These are phyloP conservation scores for Tetheella fluctuosa DNA, from an alignment of 2,888 invertebrate species.

Conservation along the genomic window DNA sequence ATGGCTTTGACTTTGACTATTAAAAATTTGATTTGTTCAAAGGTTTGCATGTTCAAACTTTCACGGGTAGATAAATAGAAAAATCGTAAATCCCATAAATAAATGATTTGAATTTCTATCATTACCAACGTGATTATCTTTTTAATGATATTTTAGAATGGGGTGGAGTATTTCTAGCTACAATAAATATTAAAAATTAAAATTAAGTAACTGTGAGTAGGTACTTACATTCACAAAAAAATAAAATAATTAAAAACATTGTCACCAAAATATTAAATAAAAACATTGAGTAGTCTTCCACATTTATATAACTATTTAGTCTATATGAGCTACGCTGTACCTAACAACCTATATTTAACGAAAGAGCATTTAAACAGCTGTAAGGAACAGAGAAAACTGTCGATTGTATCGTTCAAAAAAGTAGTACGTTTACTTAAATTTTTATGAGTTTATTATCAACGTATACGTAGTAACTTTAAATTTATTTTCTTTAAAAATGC, in stretches of 20 bases:
- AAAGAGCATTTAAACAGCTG: slow-evolving; percentile 33
- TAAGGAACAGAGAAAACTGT: slow-evolving; percentile 44
- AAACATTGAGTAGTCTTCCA: not conserved
- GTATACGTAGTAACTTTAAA: not conserved
- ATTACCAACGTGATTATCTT: no score
- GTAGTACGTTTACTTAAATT: not conserved
- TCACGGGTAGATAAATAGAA: no score
- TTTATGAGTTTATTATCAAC: slow-evolving; percentile 1
- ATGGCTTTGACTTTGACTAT: no score
- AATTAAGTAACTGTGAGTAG: not conserved
- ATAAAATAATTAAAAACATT: slow-evolving; percentile 7
- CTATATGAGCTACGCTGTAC: slow-evolving; percentile 11
- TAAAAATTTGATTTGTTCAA: no score
- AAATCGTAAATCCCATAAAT: no score
- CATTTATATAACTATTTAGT: slow-evolving; percentile 8
- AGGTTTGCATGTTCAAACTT: no score
- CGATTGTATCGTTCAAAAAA: slow-evolving; percentile 2
- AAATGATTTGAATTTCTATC: no score
- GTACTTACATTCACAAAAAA: slow-evolving; percentile 8
- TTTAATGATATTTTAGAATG: no score
- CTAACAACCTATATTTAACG: slow-evolving; percentile 27
- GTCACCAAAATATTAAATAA: not conserved
- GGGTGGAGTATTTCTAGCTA: no score
- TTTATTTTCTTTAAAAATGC: not conserved
- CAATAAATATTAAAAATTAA: not conserved